Conservation (phyloP, 2,797 vertebrate species). For the Buceros bicornis region DNA sequence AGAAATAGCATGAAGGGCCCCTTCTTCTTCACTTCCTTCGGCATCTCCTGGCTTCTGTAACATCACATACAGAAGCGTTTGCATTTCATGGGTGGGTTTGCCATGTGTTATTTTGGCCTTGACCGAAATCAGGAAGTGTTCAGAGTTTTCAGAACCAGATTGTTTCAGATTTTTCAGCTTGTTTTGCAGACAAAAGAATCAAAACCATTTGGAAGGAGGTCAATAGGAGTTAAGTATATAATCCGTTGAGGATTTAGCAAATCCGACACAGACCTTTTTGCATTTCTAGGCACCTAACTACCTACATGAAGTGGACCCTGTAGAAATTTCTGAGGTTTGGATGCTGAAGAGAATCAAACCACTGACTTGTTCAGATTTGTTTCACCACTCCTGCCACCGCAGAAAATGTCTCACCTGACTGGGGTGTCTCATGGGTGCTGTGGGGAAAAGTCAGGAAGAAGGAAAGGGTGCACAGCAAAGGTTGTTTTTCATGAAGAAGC, state of each 20-base stretch:
- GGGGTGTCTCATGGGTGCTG: neutral
- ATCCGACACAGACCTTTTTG: slow-evolving; percentile 34
- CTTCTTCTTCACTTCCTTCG: neutral
- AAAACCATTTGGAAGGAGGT: slow-evolving; percentile 55
- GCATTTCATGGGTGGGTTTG: neutral
- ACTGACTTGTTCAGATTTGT: neutral
- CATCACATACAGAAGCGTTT: neutral
- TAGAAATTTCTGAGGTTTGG: neutral
- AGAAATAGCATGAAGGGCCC: neutral
- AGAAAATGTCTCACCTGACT: neutral
- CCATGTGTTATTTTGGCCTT: neutral
- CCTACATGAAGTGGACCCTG: neutral
- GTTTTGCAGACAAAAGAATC: slow-evolving; percentile 54
- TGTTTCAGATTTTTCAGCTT: slow-evolving; percentile 27
- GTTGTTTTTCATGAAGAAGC: neutral
- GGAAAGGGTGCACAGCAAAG: neutral
- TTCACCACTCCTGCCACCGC: neutral
- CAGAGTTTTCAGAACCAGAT: neutral
- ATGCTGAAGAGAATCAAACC: neutral
- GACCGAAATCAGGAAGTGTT: neutral
- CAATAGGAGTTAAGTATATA: slow-evolving; percentile 61
- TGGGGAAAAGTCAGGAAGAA: neutral
- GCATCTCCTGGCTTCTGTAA: neutral
- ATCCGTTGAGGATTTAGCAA: slow-evolving; percentile 60
- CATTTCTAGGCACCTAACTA: slow-evolving; percentile 9